Conservation (phyloP, 2,888 invertebrate species). For the Caenorhabditis angaria region DNA sequence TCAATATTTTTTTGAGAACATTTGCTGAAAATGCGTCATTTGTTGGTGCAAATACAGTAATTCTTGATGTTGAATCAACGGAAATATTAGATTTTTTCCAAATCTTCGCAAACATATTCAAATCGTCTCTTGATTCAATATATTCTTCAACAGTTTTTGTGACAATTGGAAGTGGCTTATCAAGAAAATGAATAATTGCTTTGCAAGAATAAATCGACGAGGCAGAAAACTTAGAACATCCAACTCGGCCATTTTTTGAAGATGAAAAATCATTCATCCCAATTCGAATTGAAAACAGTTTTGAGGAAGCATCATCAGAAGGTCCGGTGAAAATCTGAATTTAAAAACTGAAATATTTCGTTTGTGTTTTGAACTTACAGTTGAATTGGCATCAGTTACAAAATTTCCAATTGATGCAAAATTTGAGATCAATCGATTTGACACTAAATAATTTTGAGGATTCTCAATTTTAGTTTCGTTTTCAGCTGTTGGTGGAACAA, state of each 20-base stretch:
- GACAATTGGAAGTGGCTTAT: not conserved
- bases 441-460: not conserved
- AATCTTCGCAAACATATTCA: constrained; percentile 2
- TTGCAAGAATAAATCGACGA: constrained; percentile 8
- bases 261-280: too few relatives aligned
- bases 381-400: not conserved
- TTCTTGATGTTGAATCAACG: too few relatives aligned
- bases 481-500: not conserved
- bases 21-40: constrained; percentile 14
- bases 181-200: constrained; percentile 9
- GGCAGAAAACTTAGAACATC: not conserved
- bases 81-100: not conserved
- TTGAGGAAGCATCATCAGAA: not conserved
- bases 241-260: not conserved
- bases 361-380: too few relatives aligned
- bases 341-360: too few relatives aligned
- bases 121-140: not conserved
- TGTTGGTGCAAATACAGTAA: constrained; percentile 8
- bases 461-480: not conserved
- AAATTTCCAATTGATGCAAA: not conserved
- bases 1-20: not conserved
- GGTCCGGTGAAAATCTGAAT: constrained; percentile 1
- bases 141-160: constrained; percentile 9
- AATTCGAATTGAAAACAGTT: not conserved
- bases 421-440: not conserved